Percentiles rank a stretch among this genome's conserved stretches.
These are phyloP conservation scores for Ranitomeya imitator DNA, from an alignment of 2,113 vertebrate genomes.

Conservation along the genomic window DNA sequence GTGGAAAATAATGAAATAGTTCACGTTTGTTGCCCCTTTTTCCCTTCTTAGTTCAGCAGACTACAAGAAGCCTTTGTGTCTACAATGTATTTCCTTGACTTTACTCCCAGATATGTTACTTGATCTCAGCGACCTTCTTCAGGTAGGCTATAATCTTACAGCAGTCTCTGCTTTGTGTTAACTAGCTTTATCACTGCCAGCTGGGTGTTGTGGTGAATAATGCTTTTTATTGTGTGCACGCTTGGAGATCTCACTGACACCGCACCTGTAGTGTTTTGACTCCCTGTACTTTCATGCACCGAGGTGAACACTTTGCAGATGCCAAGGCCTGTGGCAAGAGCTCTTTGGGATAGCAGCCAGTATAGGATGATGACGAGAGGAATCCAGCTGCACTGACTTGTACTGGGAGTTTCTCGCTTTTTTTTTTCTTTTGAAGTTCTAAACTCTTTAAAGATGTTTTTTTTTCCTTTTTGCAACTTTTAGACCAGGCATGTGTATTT, in stretches of 20 bases:
- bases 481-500: no score
- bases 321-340: background rate
- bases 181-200: constrained; percentile 17
- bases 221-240: constrained; percentile 35
- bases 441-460: background rate
- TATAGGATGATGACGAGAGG: background rate
- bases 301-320: constrained; percentile 19
- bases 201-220: constrained; percentile 33
- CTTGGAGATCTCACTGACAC: background rate
- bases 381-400: constrained; percentile 19
- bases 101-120: constrained; percentile 89
- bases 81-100: constrained; percentile 70
- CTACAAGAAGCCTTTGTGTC: constrained; percentile 36
- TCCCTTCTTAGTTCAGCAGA: constrained; percentile 13
- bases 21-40: background rate
- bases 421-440: background rate
- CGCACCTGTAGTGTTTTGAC: constrained; percentile 10
- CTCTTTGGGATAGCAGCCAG: constrained; percentile 22
- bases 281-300: background rate
- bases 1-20: constrained; percentile 17
- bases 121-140: constrained; percentile 94
- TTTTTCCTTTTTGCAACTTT: no score
- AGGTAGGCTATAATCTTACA: constrained; percentile 74
- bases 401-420: background rate
- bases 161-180: constrained; percentile 15